Conservation (phyloP, 2,888 invertebrate genomes). For the Drosophila niveifrons region DNA sequence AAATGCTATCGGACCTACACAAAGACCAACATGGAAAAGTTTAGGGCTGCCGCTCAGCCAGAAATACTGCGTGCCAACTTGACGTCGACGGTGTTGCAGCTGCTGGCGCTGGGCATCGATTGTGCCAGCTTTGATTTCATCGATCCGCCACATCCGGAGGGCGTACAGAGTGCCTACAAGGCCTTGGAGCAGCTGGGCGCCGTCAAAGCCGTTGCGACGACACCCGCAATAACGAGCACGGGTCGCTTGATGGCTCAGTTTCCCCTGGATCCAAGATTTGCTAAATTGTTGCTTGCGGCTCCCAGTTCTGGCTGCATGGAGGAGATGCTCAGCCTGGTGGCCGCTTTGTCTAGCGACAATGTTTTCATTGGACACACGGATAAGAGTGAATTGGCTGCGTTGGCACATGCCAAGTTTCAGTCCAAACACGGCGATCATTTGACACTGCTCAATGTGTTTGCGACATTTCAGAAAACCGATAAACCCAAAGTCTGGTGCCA, state of each 20-base stretch:
- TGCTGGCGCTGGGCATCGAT: constrained; percentile 93
- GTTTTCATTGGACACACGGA: constrained; percentile 89
- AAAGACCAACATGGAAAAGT: constrained; percentile 89
- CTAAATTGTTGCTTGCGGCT: constrained; percentile 92
- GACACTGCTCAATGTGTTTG: constrained; percentile 95
- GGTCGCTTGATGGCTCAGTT: constrained; percentile 95
- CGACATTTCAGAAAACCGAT: constrained; percentile 90
- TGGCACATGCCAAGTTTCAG: constrained; percentile 91
- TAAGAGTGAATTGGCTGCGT: constrained; percentile 91
- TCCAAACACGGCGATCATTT: constrained; percentile 96
- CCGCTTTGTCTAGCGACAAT: constrained; percentile 95
- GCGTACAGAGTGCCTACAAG: constrained; percentile 88
- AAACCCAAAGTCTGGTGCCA: constrained; percentile 93
- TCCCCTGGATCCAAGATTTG: constrained; percentile 95
- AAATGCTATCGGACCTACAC: constrained; percentile 95
- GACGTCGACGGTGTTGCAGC: constrained; percentile 88
- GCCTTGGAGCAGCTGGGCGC: constrained; percentile 89
- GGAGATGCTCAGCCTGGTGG: constrained; percentile 93
- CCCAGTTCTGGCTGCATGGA: constrained; percentile 91
- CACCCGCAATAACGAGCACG: constrained; percentile 89
- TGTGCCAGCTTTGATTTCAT: constrained; percentile 95
- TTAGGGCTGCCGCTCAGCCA: constrained; percentile 91
- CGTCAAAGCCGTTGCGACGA: constrained; percentile 86
- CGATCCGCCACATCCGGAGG: constrained; percentile 93
- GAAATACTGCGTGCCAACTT: constrained; percentile 93